A percentile compares a stretch with the other conserved stretches of the same genome.
These are phyloP conservation scores for Philereme vetulata DNA, from an alignment of 2,888 invertebrate genomes.

Conservation along the genomic window DNA sequence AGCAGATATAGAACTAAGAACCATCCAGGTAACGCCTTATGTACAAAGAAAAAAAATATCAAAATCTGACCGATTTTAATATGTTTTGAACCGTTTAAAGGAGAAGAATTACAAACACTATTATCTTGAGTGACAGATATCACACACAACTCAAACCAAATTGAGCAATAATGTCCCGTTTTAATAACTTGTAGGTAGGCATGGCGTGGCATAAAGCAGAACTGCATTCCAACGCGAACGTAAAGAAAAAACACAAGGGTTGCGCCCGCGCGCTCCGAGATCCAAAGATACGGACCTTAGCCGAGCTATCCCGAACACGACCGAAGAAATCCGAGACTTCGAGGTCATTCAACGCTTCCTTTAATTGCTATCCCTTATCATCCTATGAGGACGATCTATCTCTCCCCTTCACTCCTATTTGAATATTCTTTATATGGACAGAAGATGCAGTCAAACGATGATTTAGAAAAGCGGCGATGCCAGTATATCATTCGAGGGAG, in stretches of 20 bases:
- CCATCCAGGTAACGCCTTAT: too few species aligned
- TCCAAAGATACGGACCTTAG: constrained; percentile 65
- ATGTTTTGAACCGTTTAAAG: too few species aligned
- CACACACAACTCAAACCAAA: constrained; percentile 42
- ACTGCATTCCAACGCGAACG: constrained; percentile 47
- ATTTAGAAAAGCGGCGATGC: constrained; percentile 64
- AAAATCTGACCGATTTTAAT: too few species aligned
- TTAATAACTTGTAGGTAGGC: constrained; percentile 37
- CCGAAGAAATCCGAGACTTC: constrained; percentile 49
- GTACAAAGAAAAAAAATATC: too few species aligned
- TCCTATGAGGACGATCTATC: constrained; percentile 47
- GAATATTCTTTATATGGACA: constrained; percentile 66
- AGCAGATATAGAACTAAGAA: too few species aligned
- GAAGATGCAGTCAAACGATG: constrained; percentile 58
- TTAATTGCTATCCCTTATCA: constrained; percentile 71
- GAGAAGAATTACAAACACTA: too few species aligned
- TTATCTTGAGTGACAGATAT: constrained; percentile 2
- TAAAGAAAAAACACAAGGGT: constrained; percentile 52
- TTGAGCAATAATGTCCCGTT: constrained; percentile 46
- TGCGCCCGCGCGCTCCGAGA: constrained; percentile 70
- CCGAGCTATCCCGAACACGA: constrained; percentile 62
- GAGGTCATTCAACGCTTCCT: constrained; percentile 71
- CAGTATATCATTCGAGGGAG: constrained; percentile 53
- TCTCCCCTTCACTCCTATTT: constrained; percentile 59
- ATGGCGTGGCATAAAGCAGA: constrained; percentile 25